Evolutionary conservation across 92 coral and sea anemone species (phyloP), one percentile per base, ranked within the genome.

Genomic region (Zoanthus gigantus): DNA sequence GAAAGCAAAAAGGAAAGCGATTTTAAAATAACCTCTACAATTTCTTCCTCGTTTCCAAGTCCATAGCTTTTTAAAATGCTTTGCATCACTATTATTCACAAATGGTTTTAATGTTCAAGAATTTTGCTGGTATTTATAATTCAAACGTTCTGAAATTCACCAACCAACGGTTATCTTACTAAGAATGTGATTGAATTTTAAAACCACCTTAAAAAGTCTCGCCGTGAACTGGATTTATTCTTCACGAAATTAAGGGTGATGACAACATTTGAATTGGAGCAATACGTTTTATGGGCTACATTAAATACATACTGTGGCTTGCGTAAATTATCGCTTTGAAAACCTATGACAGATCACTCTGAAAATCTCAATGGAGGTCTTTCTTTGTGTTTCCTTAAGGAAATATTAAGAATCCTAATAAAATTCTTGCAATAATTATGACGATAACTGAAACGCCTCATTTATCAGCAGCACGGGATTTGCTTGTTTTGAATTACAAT

Each of bases 191-290:
- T 81, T 81, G 85, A 81, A 65, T 10, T 81, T 81, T 81, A 81
- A 81, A 81, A 81, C 74, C 75, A 48, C 71, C 28, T 18, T 81
- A 66, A 80, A 80, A 23, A 65, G 17, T n/a, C 85, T 81, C 66
- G 69, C 48, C 53, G n/a, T 69, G 88, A 84, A 0, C 50, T 84
- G 47, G 68, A 28, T 29, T 72, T 53, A 12, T 56, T 84, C 81
- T 84, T 84, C 81, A 84, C 74, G 77, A 76, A n/a, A 78, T 32
- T 56, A 67, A 30, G 85, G 74, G 93, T 71, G 93, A 66, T 87
- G 93, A 91, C 93, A 91, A 89, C 82, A 50, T n/a, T 42, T 88
- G 91, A 91, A 88, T 88, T 76, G 91, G 76, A 88, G 89, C 84
- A 91, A 91, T 88, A 75, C 84, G 73, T 83, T 88, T 90, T 82